Evolutionary conservation across 2,113 vertebrate species (phyloP).

Genomic region (Sprattus sprattus): DNA sequence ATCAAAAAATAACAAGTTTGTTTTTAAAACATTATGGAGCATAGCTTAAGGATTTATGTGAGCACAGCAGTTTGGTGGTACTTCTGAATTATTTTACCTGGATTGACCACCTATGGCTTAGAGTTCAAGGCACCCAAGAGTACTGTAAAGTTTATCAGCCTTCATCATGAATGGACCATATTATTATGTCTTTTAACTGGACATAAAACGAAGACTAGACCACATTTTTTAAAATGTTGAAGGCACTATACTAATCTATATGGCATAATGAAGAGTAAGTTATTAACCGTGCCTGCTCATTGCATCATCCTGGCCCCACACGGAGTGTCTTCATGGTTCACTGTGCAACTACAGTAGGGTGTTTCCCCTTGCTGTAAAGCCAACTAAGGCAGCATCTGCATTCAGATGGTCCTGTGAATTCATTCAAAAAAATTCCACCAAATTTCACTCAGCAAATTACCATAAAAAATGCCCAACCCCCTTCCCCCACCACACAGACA

Average conservation of each 20-base stretch:
- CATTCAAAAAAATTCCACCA: constrained; percentile 37
- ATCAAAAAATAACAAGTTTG: no score
- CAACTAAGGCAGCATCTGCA: constrained; percentile 36
- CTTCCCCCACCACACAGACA: background rate
- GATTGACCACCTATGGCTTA: no score
- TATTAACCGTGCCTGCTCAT: constrained; percentile 3
- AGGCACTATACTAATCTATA: background rate
- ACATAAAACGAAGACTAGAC: background rate
- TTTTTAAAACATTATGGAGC: no score
- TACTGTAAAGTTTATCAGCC: no score
- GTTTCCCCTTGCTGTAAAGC: constrained; percentile 45
- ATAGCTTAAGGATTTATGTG: no score
- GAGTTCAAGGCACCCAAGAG: no score
- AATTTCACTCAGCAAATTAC: constrained; percentile 34
- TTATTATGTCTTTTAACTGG: background rate
- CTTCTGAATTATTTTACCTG: no score
- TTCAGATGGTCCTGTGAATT: background rate
- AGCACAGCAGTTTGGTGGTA: no score
- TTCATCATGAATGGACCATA: background rate
- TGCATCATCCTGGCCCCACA: background rate
- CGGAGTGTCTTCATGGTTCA: background rate
- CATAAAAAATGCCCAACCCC: background rate
- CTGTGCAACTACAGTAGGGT: background rate
- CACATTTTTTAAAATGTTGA: background rate
- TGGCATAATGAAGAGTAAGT: background rate